phyloP scores from a whole-genome alignment of 1,140 invertebrate genomes.

The Epicauta chinensis region DNA sequence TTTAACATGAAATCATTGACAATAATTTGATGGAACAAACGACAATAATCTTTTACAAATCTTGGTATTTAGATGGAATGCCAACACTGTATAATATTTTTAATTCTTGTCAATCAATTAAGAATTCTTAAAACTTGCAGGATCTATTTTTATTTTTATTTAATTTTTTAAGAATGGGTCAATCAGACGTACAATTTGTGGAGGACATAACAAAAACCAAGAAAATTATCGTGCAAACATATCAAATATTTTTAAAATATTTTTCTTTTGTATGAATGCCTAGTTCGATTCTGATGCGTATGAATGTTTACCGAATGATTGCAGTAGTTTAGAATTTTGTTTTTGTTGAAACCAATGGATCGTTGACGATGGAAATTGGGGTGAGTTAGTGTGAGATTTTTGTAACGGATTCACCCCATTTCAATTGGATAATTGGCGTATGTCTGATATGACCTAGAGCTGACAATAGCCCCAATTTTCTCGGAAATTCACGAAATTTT shows the following conservation, averaged over 20 bases:
- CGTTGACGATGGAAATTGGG: neutral
- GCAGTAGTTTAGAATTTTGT: neutral
- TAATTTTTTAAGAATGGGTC: no score
- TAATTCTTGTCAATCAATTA: no score
- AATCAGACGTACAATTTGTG: no score
- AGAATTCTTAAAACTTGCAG: no score
- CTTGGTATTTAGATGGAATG: no score
- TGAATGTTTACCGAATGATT: neutral
- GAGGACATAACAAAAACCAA: constrained; percentile 4
- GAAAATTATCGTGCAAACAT: constrained; percentile 16
- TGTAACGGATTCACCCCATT: neutral
- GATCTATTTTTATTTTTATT: no score
- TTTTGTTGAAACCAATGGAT: neutral
- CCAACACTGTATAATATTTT: no score
- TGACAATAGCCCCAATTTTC: no score
- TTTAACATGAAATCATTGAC: constrained; percentile 10
- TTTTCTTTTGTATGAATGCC: neutral
- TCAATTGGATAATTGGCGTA: no score
- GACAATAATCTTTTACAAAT: no score
- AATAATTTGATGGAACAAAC: constrained; percentile 1
- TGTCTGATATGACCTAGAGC: no score
- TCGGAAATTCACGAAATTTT: neutral
- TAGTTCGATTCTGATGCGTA: neutral
- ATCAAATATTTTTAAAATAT: constrained; percentile 13
- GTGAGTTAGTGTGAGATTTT: neutral